A percentile compares a stretch with the other conserved stretches of the same genome.
Evolutionary conservation across 2,797 vertebrate genomes (phyloP).

Genomic region (Neopelma chrysocephalum): DNA sequence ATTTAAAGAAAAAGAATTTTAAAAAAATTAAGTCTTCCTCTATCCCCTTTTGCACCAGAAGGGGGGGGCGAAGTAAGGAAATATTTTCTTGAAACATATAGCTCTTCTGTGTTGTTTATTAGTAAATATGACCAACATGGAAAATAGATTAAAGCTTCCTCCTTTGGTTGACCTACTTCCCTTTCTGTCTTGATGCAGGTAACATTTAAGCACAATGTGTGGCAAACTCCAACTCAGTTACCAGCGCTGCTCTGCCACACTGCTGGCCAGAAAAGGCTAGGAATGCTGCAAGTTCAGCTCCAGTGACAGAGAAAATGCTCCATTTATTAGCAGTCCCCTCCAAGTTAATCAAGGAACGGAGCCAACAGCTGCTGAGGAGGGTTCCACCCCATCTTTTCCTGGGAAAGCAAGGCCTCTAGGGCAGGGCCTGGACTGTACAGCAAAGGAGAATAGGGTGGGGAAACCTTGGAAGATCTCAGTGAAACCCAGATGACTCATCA

Average conservation of each 20-base stretch:
- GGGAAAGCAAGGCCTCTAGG: not conserved
- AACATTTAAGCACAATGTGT: not conserved
- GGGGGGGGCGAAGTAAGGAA: not conserved
- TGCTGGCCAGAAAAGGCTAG: not conserved
- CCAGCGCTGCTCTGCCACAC: not conserved
- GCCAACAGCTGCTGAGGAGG: not conserved
- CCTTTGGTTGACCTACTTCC: not conserved
- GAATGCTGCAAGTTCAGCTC: not conserved
- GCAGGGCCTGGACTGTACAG: not conserved
- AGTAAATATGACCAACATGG: not conserved
- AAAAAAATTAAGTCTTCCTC: not conserved
- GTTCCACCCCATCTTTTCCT: not conserved
- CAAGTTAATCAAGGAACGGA: not conserved
- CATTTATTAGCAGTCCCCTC: not conserved
- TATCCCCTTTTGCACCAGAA: not conserved
- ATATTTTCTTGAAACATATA: not conserved
- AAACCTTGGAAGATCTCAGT: not conserved
- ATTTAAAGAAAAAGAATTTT: not conserved
- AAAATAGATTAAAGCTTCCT: not conserved
- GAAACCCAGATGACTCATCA: constrained; percentile 56
- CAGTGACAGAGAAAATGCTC: not conserved
- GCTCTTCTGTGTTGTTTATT: not conserved
- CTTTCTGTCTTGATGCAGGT: not conserved
- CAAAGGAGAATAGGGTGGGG: not conserved
- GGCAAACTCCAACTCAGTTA: not conserved